Evolutionary conservation across 2,113 vertebrate genomes (phyloP).

Genomic region (Promerops cafer): DNA sequence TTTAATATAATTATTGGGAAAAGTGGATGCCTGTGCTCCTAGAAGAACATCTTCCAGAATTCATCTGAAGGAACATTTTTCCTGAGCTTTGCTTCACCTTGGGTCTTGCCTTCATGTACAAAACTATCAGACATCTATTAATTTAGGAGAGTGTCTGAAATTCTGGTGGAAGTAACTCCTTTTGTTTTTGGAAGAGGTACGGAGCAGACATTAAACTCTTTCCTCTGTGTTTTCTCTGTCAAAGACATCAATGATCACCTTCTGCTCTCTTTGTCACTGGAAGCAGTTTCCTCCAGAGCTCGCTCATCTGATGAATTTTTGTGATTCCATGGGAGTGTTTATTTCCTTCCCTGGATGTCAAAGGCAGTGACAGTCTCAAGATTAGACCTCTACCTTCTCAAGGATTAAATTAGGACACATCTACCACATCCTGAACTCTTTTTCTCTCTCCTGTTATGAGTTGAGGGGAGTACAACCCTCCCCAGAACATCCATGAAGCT

Average conservation of each 20-base stretch:
- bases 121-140: not conserved
- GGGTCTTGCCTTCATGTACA: not conserved
- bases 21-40: not conserved
- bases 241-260: accelerated
- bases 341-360: not conserved
- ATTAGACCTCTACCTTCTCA: not conserved
- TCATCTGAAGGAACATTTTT: not conserved
- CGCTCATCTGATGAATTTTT: not conserved
- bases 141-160: not conserved
- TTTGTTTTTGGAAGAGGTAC: not conserved
- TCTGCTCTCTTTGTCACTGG: not conserved
- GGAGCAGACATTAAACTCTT: not conserved
- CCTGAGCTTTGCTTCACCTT: not conserved
- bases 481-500: not conserved
- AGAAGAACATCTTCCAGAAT: not conserved
- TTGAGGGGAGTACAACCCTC: not conserved
- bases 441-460: not conserved
- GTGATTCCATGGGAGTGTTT: not conserved
- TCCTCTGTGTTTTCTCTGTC: not conserved
- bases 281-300: not conserved
- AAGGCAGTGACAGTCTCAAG: not conserved
- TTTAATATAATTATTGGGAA: not conserved
- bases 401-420: not conserved
- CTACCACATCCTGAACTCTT: not conserved
- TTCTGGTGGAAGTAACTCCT: not conserved